Evolutionary conservation across 2,888 invertebrate genomes (phyloP), one percentile per base, ranked within the genome.

Genomic region (Eupithecia abbreviata): DNA sequence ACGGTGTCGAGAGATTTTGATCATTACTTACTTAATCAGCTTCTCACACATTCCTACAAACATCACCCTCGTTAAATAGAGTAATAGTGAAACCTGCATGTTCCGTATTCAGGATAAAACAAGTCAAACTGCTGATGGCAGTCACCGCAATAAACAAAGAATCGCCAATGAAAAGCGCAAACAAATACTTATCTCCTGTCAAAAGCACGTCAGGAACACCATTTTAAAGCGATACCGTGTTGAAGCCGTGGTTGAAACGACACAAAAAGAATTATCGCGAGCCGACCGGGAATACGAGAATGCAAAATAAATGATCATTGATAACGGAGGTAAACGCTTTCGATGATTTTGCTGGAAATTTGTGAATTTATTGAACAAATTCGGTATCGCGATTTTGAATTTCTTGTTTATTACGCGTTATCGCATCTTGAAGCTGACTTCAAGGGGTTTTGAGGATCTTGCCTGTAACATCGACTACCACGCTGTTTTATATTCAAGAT

Each of bases 231-330:
- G 55, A 30, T 55, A 42, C 41, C 9, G 55, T 41, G 71, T n/a
- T 71, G 30, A 30, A 30, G 30, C 30, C 30, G 30, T 30, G 30
- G 30, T 30, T 30, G 51, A 71, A 71, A 71, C 55, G 71, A 43
- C 71, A 71, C 47, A 55, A 71, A 70, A 71, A 51, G 51, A 71
- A 71, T 71, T n/a, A 71, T 49, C 51, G 55, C 42, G 41, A 30
- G 55, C 30, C 43, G 4, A 55, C 42, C 15, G 70, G 18, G 18
- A 41, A 49, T 42, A 30, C 45, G 69, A 3, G 47, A 47, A 69
- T 47, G 47, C 47, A 45, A 45, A 69, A 66, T 66, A 42, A 66
- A 69, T 49, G 69, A 47, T 69, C 18, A 41, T 47, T 47, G 69
- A 69, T 69, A 69, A 45, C 47, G 12, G 42, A 42, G 47, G 18